Conservation (phyloP, 2,797 vertebrate genomes). For the Rallus crepitans region DNA sequence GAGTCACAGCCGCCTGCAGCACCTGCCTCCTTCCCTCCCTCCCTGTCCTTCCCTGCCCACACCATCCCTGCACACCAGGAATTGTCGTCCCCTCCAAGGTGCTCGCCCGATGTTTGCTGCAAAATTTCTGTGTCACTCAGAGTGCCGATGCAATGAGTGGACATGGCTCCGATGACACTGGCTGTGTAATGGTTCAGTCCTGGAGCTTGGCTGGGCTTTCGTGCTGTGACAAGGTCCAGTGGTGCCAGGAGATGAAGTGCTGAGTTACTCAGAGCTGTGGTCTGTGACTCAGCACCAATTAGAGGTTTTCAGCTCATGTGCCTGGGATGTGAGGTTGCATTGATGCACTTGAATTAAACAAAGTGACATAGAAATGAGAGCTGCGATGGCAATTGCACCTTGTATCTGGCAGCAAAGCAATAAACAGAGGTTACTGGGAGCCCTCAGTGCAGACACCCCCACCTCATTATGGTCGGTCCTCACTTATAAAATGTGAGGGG, state of each 20-base stretch:
- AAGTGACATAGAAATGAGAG: not conserved
- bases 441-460: not conserved
- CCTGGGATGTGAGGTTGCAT: not conserved
- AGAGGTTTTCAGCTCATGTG: not conserved
- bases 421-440: not conserved
- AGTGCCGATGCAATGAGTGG: not conserved
- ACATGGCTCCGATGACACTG: accelerated
- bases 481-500: not conserved
- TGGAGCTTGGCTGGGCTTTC: not conserved
- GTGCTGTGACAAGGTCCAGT: not conserved
- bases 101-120: accelerated
- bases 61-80: not conserved
- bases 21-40: not conserved
- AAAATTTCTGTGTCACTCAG: accelerated
- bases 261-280: not conserved
- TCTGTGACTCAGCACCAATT: not conserved
- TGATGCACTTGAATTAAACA: not conserved
- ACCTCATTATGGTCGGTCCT: not conserved
- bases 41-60: not conserved
- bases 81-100: not conserved
- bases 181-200: not conserved
- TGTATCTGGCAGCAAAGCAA: not conserved
- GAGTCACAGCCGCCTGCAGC: accelerated
- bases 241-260: not conserved
- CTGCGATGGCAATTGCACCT: not conserved